Evolutionary conservation across 2,888 invertebrate genomes (phyloP).

Genomic region (Orthosia cruda): DNA sequence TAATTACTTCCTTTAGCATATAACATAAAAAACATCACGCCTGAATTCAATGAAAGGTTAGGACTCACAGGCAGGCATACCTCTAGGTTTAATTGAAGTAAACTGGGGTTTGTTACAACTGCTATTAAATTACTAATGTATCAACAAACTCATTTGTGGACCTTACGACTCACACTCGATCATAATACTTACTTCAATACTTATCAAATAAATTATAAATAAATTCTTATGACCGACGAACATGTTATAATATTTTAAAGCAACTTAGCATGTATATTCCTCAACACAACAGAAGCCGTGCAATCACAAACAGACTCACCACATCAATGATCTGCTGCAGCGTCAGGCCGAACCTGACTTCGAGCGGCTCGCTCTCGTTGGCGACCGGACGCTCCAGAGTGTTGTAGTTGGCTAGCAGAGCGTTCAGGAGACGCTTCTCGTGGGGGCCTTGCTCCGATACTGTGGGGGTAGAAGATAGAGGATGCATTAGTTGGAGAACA

Average conservation of each 20-base stretch:
- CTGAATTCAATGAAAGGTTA: too few relatives aligned
- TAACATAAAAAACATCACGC: too few relatives aligned
- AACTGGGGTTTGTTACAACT: too few relatives aligned
- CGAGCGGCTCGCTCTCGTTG: slow-evolving; percentile 97
- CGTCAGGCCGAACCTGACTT: slow-evolving; percentile 98
- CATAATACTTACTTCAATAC: neutral
- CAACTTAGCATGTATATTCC: slow-evolving; percentile 24
- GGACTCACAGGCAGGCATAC: too few relatives aligned
- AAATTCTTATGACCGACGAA: neutral
- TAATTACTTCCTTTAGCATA: too few relatives aligned
- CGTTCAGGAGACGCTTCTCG: slow-evolving; percentile 97
- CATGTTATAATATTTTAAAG: neutral
- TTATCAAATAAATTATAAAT: neutral
- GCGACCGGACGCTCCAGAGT: slow-evolving; percentile 97
- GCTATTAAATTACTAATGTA: neutral
- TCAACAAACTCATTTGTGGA: neutral
- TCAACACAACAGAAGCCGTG: slow-evolving; percentile 54
- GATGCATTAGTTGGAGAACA: neutral
- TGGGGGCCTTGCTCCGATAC: slow-evolving; percentile 97
- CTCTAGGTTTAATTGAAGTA: too few relatives aligned
- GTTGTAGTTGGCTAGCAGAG: slow-evolving; percentile 96
- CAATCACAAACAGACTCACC: slow-evolving; percentile 92
- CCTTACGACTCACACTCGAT: neutral
- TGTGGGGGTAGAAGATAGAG: slow-evolving; percentile 81
- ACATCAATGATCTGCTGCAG: slow-evolving; percentile 98